These are phyloP conservation scores for Acrocephalus kingi DNA, from an alignment of 2,113 vertebrate species.

Conservation along the genomic window DNA sequence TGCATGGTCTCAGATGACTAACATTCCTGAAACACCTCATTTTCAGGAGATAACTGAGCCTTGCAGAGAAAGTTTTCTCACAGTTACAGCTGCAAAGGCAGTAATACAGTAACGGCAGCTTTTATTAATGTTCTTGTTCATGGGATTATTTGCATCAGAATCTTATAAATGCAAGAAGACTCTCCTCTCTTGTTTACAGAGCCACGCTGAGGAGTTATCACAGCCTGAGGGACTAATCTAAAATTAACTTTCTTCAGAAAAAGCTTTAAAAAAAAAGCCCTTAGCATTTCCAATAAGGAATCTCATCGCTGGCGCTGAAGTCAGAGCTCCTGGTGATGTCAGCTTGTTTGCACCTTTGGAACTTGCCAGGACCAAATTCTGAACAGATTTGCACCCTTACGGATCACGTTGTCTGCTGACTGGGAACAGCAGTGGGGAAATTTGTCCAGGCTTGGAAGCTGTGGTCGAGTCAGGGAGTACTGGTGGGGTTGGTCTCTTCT, in stretches of 20 bases:
- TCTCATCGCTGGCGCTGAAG: constrained; percentile 36
- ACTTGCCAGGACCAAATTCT: constrained; percentile 57
- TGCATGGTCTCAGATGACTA: constrained; percentile 21
- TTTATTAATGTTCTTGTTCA: constrained; percentile 43
- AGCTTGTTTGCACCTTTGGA: constrained; percentile 60
- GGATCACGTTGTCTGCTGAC: background rate
- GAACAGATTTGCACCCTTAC: constrained; percentile 27
- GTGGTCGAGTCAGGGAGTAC: background rate
- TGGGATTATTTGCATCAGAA: constrained; percentile 57
- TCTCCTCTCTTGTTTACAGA: constrained; percentile 66
- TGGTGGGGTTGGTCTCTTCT: background rate
- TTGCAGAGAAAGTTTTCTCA: constrained; percentile 47
- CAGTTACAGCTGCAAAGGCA: constrained; percentile 46
- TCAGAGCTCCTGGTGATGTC: constrained; percentile 54
- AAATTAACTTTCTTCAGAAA: constrained; percentile 67
- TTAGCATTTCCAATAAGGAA: constrained; percentile 51
- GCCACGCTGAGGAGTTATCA: constrained; percentile 70
- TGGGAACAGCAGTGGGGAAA: background rate
- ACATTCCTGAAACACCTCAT: constrained; percentile 51
- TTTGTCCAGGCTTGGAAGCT: background rate
- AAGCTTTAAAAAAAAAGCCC: constrained; percentile 57
- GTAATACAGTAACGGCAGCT: background rate
- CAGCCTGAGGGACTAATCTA: constrained; percentile 62
- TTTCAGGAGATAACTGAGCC: background rate
- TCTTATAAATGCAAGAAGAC: constrained; percentile 54